Conservation (phyloP, 1,140 invertebrate species). For the Brachionus rubens region DNA sequence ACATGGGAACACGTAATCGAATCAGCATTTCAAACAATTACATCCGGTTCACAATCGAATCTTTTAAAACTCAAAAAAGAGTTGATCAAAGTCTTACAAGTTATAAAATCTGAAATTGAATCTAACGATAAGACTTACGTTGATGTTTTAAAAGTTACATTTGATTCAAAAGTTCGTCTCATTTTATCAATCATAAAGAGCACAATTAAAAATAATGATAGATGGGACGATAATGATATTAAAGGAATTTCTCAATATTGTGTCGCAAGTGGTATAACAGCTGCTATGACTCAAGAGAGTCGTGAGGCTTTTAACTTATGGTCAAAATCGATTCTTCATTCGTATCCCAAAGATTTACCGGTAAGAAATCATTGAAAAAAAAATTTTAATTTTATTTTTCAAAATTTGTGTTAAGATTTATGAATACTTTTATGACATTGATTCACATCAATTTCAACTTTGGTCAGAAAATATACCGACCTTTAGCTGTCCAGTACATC, state of each 20-base stretch:
- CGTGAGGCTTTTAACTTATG: slow-evolving; percentile 6
- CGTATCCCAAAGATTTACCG: slow-evolving; percentile 26
- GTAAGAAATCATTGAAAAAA: background rate
- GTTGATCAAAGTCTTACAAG: background rate
- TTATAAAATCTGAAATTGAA: background rate
- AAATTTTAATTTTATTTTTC: background rate
- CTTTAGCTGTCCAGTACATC: slow-evolving; percentile 54
- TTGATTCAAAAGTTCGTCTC: slow-evolving; percentile 30
- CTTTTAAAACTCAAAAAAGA: slow-evolving; percentile 6
- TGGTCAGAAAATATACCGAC: slow-evolving; percentile 57
- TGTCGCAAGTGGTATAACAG: slow-evolving; percentile 20
- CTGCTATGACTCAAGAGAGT: slow-evolving; percentile 2
- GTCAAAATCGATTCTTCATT: slow-evolving; percentile 6
- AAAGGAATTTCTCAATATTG: slow-evolving; percentile 13
- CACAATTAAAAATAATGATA: slow-evolving; percentile 26
- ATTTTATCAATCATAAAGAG: slow-evolving; percentile 21
- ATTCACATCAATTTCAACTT: slow-evolving; percentile 55
- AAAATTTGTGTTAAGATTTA: background rate
- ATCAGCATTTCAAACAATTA: slow-evolving; percentile 1
- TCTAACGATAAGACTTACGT: background rate
- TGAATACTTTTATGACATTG: slow-evolving; percentile 58
- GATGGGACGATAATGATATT: slow-evolving; percentile 15
- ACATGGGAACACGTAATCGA: slow-evolving; percentile 27
- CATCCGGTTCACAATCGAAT: background rate
- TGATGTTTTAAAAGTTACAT: slow-evolving; percentile 11